Conservation (phyloP, 2,113 vertebrate species). For the Girardinichthys multiradiatus region DNA sequence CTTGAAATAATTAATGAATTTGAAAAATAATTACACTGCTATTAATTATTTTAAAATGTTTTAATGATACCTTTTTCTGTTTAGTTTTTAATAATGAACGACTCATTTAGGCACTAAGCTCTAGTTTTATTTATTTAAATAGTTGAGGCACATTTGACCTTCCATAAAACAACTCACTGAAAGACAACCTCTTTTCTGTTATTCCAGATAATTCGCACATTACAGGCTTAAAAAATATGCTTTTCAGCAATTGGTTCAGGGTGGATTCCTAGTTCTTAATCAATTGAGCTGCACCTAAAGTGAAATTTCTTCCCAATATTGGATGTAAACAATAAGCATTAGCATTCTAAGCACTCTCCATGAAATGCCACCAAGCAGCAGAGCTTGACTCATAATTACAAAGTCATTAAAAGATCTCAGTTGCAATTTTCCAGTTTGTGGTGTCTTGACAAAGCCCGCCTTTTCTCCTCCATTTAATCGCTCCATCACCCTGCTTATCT, state of each 20-base stretch:
- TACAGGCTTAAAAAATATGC: not conserved
- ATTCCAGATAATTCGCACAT: not conserved
- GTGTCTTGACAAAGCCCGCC: conserved; percentile 52
- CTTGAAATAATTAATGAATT: no score
- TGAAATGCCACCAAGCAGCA: conserved; percentile 53
- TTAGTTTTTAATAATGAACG: not conserved
- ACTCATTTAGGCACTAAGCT: not conserved
- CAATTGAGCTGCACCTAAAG: conserved; percentile 8
- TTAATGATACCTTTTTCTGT: not conserved
- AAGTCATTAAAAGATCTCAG: conserved; percentile 63
- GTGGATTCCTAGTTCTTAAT: not conserved
- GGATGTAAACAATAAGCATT: conserved; percentile 36
- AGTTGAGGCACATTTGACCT: not conserved
- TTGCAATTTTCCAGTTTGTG: conserved; percentile 66
- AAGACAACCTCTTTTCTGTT: not conserved
- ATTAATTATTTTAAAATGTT: no score
- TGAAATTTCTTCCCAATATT: not conserved
- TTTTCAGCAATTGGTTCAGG: conserved; percentile 1
- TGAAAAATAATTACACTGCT: no score
- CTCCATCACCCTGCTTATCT: conserved; percentile 52
- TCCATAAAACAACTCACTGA: not conserved
- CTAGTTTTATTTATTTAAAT: not conserved
- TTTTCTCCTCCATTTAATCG: conserved; percentile 54
- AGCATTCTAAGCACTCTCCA: conserved; percentile 13
- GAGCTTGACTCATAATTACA: conserved; percentile 54